Evolutionary conservation across 2,797 vertebrate genomes (phyloP), one percentile per base, ranked within the genome.

Genomic region (Margarornis squamiger): DNA sequence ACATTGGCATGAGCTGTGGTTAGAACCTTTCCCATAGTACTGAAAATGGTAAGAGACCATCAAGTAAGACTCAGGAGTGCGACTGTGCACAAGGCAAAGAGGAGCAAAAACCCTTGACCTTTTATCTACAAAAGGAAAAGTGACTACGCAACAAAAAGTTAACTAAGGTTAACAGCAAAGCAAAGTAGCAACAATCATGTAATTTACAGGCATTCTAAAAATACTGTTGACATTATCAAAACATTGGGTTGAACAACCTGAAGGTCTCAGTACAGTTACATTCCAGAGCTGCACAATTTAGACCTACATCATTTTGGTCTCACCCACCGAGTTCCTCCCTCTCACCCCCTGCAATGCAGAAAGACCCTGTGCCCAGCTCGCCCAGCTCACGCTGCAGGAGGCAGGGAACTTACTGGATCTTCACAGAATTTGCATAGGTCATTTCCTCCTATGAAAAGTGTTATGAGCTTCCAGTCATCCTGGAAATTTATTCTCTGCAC

Each of bases 381-480:
- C 70, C 30, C 59, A 26, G 36, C 10, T 88, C 48, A 43, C 0
- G 1, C 39, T 78, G 48, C 13, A 51, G 36, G 76, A 26, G 74
- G 51, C 19, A 43, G 21, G 19, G 6, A 39, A 98, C 98, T 96
- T 98, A 98, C 98, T 59, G 9, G 70, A 63, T 98, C 9, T 0
- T 51, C 2, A 38, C 98, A 98, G 91, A 39, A 57, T 0, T 1
- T 0, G 11, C 98, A 98, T 11, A 98, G 96, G 87, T 98, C 97
- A 23, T 98, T 98, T 95, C 96, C 96, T 73, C 98, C 98, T 75
- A 98, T 96, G 72, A 98, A 97, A 39, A 98, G 10, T 2, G 98
- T 98, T 86, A 98, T 93, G 41, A 98, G 51, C 92, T 98, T 98
- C 98, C 98, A 98, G 46, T 98, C 98, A 32, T 96, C 90, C 66